Base-by-base conservation (phyloP, 2,113 vertebrate species). In the Jaculus jaculus region DNA sequence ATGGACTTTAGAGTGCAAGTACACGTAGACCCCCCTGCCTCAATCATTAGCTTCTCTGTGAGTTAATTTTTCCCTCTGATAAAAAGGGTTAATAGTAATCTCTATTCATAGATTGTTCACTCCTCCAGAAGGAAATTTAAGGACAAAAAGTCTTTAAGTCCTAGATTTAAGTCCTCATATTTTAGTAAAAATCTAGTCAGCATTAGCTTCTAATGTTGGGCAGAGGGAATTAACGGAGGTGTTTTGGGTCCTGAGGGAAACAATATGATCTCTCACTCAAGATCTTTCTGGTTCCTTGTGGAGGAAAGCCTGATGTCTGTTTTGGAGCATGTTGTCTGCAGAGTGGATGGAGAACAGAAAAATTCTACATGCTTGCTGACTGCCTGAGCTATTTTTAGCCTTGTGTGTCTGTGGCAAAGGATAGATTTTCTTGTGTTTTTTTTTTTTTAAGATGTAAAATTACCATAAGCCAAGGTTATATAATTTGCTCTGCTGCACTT, bases 341-440 rank as follows among this genome's bases (percentile, higher is more conserved):
- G 89, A 18, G 84, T 66, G 84, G 58, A 85, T 71, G 65, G 81
- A 61, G 72, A 74, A 58, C 87, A 86, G 96, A 89, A 95, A 91
- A 92, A 88, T 80, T 47, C 75, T 81, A 90, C 78, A 90, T 51
- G 54, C 75, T 96, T 93, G 84, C 94, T 95, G 87, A 74, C 91
- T 63, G 73, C 9, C 87, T 84, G 71, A 90, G 93, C 85, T 97
- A 96, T 96, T 96, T 97, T 97, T 97, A 97, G 95, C 84, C 79
- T 86, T 10, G 54, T 42, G 39, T 74, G 13, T 96, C 87, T 93
- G 88, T 92, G 51, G 94, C 82, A 74, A 94, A 92, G 61, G 82
- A 93, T 86, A 78, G 87, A 90, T 96, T 94, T 95, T 90, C 87
- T 86, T 86, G 82, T 5, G n/a, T 65, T 37, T 26, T 95, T 94